Base-by-base conservation (phyloP, 1,140 invertebrate species). In the Calephelis nemesis region DNA sequence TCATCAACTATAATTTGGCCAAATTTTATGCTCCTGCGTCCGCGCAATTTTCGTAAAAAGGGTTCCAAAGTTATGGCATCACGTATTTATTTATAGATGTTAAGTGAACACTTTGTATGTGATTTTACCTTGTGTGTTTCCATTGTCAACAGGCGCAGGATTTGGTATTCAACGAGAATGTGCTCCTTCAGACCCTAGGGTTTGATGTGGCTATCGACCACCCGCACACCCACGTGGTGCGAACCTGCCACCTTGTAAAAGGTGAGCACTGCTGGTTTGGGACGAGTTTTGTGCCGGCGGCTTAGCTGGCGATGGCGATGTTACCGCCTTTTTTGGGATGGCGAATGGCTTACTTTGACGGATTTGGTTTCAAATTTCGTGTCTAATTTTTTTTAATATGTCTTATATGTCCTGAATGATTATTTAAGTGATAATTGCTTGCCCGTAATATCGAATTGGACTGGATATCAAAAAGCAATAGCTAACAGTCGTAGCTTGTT, bases 181-280 rank as follows among this genome's bases (percentile, higher is more conserved):
- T 98, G 58, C 92, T 99, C 58, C 94, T 99, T 66, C 98, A 99
- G 93, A 99, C 98, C 3, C 93, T 99, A 78, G 98, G 98, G 69
- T 99, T 99, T 93, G 97, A 99, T 93, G 96, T 99, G 40, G 97
- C 96, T 67, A 98, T 91, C 79, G 98, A 99, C 92, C 98, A 99
- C 94, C 98, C 98, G 7, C 98, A 99, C 85, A 98, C 98, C 30
- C 97, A 98, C 92, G 97, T 99, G 72, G 97, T 99, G 68, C 95
- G 96, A 82, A 98, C 97, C 97, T 91, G 98, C 93, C 96, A 98
- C 89, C 93, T 99, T 83, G 97, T 99, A 63, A 95, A 97, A 96
- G 97, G 98, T 97, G 93, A 92, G 88, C 74, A 66, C 63, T 62
- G 42, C 50, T 49, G 45, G 47, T 42, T 63, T 47, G 47, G 42